A percentile compares a stretch with the other conserved stretches of the same genome.
Evolutionary conservation across 2,888 invertebrate species (phyloP).

Genomic region (Microdon myrmicae): DNA sequence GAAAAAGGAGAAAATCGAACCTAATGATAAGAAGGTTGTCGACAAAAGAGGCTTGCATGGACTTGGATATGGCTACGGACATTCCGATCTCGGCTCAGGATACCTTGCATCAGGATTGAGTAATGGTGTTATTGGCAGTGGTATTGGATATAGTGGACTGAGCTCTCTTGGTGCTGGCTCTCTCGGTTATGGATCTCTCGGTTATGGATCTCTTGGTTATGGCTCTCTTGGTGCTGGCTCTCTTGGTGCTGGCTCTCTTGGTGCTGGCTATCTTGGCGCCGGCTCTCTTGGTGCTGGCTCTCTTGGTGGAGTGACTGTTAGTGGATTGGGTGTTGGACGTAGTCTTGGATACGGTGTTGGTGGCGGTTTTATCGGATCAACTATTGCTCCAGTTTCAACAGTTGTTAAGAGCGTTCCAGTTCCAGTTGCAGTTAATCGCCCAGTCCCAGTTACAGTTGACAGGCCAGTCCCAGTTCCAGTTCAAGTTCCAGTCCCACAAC

Average conservation of each 20-base stretch:
- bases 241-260: slow-evolving; percentile 60
- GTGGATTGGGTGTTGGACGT: slow-evolving; percentile 59
- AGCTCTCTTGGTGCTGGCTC: slow-evolving; percentile 62
- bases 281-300: slow-evolving; percentile 61
- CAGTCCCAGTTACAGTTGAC: slow-evolving; percentile 76
- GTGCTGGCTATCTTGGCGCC: no score
- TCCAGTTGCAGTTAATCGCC: slow-evolving; percentile 79
- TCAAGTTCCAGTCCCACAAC: slow-evolving; percentile 75
- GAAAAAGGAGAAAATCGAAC: slow-evolving; percentile 70
- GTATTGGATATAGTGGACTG: slow-evolving; percentile 63
- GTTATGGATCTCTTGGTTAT: slow-evolving; percentile 57
- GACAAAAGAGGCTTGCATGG: slow-evolving; percentile 84
- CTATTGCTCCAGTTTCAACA: slow-evolving; percentile 53
- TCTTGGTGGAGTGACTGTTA: slow-evolving; percentile 62
- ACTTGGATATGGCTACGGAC: slow-evolving; percentile 83
- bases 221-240: slow-evolving; percentile 64
- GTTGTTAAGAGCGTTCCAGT: slow-evolving; percentile 79
- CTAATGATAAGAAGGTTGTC: slow-evolving; percentile 80
- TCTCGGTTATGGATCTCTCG: slow-evolving; percentile 53
- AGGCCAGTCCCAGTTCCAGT: slow-evolving; percentile 72
- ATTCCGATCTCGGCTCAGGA: slow-evolving; percentile 79
- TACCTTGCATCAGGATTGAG: slow-evolving; percentile 74
- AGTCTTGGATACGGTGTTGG: slow-evolving; percentile 52
- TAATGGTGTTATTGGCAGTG: slow-evolving; percentile 63
- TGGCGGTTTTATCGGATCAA: slow-evolving; percentile 12